phyloP scores from a whole-genome alignment of 1,140 invertebrate genomes.

The Cyclina sinensis region DNA sequence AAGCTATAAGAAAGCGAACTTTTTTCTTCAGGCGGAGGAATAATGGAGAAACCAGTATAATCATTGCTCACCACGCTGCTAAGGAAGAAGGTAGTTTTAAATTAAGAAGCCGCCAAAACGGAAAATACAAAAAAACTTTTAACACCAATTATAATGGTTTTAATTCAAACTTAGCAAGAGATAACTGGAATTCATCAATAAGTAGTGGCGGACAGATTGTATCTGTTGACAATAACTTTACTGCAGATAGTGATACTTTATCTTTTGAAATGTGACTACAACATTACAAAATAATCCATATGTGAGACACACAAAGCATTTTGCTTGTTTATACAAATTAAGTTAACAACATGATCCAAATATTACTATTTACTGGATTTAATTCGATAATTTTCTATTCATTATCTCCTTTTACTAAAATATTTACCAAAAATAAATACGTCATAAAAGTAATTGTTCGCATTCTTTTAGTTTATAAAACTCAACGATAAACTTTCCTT shows the following conservation, averaged over 20 bases:
- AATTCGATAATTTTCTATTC: too few relatives aligned
- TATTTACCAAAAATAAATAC: too few relatives aligned
- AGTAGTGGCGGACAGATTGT: not conserved
- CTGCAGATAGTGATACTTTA: not conserved
- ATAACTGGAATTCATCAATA: not conserved
- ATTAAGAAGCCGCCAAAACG: conserved; percentile 27
- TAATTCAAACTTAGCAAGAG: not conserved
- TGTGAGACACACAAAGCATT: too few relatives aligned
- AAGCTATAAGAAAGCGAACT: not conserved
- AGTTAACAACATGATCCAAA: too few relatives aligned
- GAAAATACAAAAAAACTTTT: conserved; percentile 38
- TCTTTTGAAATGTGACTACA: not conserved
- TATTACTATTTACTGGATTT: too few relatives aligned
- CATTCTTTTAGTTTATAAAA: too few relatives aligned
- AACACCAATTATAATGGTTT: conserved; percentile 3
- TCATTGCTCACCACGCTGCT: conserved; percentile 69
- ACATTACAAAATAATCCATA: too few relatives aligned
- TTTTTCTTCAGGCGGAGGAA: conserved; percentile 28
- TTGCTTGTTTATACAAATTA: too few relatives aligned
- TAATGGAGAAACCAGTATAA: conserved; percentile 65
- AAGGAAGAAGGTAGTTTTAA: conserved; percentile 68
- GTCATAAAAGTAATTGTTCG: too few relatives aligned
- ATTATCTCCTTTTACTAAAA: too few relatives aligned
- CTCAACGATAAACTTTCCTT: too few relatives aligned
- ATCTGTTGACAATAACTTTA: not conserved